Base-by-base conservation (phyloP, 2,113 vertebrate genomes). In the Bos indicus region DNA sequence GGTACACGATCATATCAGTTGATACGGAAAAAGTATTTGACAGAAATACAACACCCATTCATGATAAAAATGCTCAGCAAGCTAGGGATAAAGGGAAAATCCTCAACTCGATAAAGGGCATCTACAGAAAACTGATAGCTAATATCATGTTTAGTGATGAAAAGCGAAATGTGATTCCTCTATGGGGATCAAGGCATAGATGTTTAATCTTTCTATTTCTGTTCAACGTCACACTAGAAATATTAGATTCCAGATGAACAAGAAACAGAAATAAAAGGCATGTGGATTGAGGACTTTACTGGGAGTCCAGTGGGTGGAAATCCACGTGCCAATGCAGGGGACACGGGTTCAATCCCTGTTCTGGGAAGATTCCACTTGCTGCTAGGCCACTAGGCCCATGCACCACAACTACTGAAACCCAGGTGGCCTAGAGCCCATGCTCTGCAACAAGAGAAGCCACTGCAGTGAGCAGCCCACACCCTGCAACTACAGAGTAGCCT, bases 221-320 rank as follows among this genome's bases (percentile, higher is more conserved):
- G 28, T n/a, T 96, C 57, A 87, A 2, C 2, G 52, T 21, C 15
- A 25, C 51, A 52, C 59, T 93, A 15, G 7, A 93, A 77, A 33
- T 89, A n/a, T 64, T 71, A 62, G 12, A 85, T 88, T 88, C 19
- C 60, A 78, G 62, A 57, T 19, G 28, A 19, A 2, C 62, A 56
- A 51, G 77, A 84, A 88, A 54, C 25, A 95, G 17, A 95, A 94
- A 77, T 82, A 87, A 62, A 82, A 96, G 28, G 7, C 36, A 67
- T 43, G 4, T 30, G 13, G 5, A 36, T 71, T 52, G 71, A 77
- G 23, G 40, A 43, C 71, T 43, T 77, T 23, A 40, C 71, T 77
- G 71, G 36, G 43, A 43, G 23, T 43, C 12, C 23, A 77, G 71
- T 77, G 40, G 71, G 40, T 77, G 40, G 40, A 77, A 77, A 77